phyloP scores from a whole-genome alignment of 53 echinoderm and acorn worm genomes.

The Hippasteria phrygiana region DNA sequence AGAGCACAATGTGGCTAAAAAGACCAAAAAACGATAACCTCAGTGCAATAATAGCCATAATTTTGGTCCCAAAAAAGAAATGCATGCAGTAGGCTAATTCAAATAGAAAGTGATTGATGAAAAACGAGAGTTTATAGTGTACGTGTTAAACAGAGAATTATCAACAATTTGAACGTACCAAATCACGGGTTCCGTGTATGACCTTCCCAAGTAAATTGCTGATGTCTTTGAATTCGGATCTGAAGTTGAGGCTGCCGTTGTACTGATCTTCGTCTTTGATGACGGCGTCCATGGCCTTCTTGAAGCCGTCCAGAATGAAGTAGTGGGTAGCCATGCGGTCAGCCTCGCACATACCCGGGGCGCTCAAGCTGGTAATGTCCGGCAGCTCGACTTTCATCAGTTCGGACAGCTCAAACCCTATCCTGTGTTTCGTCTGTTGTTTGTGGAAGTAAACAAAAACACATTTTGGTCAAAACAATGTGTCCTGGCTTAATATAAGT shows the following conservation, averaged over 20 bases:
- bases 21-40: no score
- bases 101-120: no score
- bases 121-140: background rate
- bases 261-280: slow-evolving; percentile 7
- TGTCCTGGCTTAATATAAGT: no score
- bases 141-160: background rate
- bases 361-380: background rate
- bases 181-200: background rate
- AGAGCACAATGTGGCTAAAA: no score
- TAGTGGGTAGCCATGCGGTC: slow-evolving; percentile 8
- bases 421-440: background rate
- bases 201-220: background rate
- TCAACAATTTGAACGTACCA: background rate
- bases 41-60: no score
- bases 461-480: no score
- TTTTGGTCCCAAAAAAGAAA: no score
- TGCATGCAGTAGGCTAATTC: no score
- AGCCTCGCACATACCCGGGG: background rate
- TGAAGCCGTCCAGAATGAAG: slow-evolving; percentile 10
- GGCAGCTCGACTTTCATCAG: background rate
- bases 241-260: slow-evolving; percentile 32
- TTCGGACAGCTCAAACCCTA: background rate
- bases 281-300: slow-evolving; percentile 21
- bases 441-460: background rate
- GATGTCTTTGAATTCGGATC: background rate